Conservation (phyloP, 2,797 vertebrate species). For the Chelon auratus region DNA sequence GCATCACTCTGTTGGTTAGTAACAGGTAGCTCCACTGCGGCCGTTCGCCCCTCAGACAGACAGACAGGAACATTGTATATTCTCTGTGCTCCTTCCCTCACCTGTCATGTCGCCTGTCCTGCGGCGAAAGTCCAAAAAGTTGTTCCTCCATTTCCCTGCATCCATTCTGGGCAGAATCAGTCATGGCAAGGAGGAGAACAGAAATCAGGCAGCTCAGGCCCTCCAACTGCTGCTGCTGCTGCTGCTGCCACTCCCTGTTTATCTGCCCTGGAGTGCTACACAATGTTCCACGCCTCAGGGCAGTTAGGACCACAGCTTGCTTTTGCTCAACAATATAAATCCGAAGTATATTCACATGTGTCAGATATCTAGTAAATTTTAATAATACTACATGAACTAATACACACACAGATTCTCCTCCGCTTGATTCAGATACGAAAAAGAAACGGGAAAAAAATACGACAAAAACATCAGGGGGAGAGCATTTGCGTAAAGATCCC, state of each 20-base stretch:
- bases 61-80: conserved; percentile 53
- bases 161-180: conserved; percentile 44
- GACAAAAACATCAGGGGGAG: too few species aligned
- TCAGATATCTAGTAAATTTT: neutral
- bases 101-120: conserved; percentile 69
- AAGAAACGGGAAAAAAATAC: neutral
- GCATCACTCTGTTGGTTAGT: conserved; percentile 46
- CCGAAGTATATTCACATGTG: neutral
- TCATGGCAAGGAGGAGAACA: conserved; percentile 42
- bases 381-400: neutral
- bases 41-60: conserved; percentile 31
- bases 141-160: conserved; percentile 48
- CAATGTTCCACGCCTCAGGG: conserved; percentile 39
- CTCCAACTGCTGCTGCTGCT: conserved; percentile 1
- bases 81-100: conserved; percentile 51
- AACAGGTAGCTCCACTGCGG: conserved; percentile 53
- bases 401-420: conserved; percentile 8
- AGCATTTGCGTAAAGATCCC: too few species aligned
- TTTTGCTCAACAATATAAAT: neutral
- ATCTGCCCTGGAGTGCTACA: conserved; percentile 20
- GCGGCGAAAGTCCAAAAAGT: conserved; percentile 50
- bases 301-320: neutral
- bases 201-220: conserved; percentile 30
- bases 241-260: conserved; percentile 39
- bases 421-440: neutral